These are phyloP conservation scores for Caenorhabditis panamensis DNA, from an alignment of 2,888 invertebrate species.

Conservation along the genomic window DNA sequence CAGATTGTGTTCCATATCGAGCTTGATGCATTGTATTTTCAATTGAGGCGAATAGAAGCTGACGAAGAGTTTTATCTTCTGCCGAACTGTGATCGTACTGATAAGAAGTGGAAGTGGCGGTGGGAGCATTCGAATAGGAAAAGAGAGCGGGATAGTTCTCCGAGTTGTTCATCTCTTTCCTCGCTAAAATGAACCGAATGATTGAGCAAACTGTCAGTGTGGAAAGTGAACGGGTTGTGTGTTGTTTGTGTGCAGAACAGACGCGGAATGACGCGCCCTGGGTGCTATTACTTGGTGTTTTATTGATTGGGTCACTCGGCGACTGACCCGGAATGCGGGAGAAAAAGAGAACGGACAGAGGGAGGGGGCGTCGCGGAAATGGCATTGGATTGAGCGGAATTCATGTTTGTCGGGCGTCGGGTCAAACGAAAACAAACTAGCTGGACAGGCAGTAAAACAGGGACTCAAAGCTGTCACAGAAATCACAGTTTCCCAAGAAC, in stretches of 20 bases:
- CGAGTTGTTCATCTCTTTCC: conserved; percentile 4
- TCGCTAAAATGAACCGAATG: conserved; percentile 1
- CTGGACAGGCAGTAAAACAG: too few relatives aligned
- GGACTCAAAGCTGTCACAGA: background rate
- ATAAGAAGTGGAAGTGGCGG: background rate
- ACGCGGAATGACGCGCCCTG: background rate
- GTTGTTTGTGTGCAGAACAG: conserved; percentile 11
- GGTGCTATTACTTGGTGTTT: conserved; percentile 37
- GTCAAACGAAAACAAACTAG: conserved; percentile 17
- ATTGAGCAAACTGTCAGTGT: conserved; percentile 5
- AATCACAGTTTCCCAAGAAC: background rate
- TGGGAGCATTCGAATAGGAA: background rate
- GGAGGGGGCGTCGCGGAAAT: conserved; percentile 12
- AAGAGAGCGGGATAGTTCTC: background rate
- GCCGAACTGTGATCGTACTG: background rate
- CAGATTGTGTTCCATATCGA: background rate
- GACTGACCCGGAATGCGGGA: conserved; percentile 11
- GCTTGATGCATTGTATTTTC: conserved; percentile 29
- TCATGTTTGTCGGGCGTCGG: background rate
- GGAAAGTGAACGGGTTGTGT: background rate
- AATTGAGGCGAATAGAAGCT: conserved; percentile 17
- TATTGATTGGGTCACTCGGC: conserved; percentile 24
- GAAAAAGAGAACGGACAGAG: conserved; percentile 13
- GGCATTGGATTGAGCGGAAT: conserved; percentile 8
- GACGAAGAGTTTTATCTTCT: conserved; percentile 4